Conservation (phyloP, 1,140 invertebrate genomes). For the Gryon sp. region DNA sequence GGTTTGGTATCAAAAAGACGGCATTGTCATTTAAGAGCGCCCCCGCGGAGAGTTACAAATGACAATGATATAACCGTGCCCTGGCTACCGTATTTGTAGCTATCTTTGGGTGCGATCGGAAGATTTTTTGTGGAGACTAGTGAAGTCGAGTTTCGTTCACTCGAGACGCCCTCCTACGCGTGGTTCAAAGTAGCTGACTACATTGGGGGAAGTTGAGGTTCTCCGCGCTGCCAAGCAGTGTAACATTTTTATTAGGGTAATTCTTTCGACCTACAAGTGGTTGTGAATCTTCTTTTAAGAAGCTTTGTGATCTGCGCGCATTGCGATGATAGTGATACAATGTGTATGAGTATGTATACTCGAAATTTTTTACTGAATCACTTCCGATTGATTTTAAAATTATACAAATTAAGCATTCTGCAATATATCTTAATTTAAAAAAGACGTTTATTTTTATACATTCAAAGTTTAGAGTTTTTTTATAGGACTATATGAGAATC, state of each 20-base stretch:
- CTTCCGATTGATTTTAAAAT: too few species aligned
- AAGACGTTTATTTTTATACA: too few species aligned
- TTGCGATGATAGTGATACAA: constrained; percentile 28
- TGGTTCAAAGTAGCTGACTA: constrained; percentile 61
- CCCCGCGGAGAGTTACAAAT: constrained; percentile 75
- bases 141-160: constrained; percentile 60
- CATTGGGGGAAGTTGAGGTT: constrained; percentile 41
- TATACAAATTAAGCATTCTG: too few species aligned
- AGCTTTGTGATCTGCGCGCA: constrained; percentile 49
- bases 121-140: constrained; percentile 60
- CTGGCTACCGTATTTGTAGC: constrained; percentile 72
- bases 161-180: constrained; percentile 66
- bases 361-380: too few species aligned
- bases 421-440: too few species aligned
- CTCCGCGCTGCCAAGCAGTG: constrained; percentile 58
- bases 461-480: too few species aligned
- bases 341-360: neutral
- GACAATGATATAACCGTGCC: constrained; percentile 70
- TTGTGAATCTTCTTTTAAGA: constrained; percentile 65
- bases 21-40: constrained; percentile 70
- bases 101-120: constrained; percentile 71
- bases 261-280: constrained; percentile 74
- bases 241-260: constrained; percentile 78
- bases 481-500: too few species aligned
- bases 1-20: constrained; percentile 46